Conservation (phyloP, 2,797 vertebrate genomes). For the Enteromius treurensis region DNA sequence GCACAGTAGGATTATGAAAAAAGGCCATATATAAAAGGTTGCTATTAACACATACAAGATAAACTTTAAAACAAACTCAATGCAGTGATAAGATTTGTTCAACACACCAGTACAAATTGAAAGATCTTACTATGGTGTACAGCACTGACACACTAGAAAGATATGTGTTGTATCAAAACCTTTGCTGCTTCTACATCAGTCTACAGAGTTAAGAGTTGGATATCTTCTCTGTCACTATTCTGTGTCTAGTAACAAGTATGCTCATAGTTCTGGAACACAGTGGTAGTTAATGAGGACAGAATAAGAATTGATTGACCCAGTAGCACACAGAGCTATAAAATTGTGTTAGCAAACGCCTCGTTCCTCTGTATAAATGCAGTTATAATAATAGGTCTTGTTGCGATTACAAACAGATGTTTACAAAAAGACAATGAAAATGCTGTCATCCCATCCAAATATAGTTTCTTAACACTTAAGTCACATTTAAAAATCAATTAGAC, state of each 20-base stretch:
- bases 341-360: slow-evolving; percentile 21
- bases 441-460: not conserved
- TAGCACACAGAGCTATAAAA: slow-evolving; percentile 31
- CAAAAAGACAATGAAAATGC: not conserved
- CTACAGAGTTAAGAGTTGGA: not conserved
- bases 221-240: slow-evolving; percentile 2
- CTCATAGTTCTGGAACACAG: slow-evolving; percentile 15
- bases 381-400: not conserved
- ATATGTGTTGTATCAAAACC: slow-evolving; percentile 6
- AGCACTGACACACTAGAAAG: slow-evolving; percentile 23
- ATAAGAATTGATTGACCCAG: slow-evolving; percentile 29
- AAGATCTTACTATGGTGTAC: slow-evolving; percentile 12
- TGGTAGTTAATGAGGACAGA: not conserved
- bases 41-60: slow-evolving; percentile 7
- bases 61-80: not conserved
- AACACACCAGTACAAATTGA: slow-evolving; percentile 24
- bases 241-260: slow-evolving; percentile 29
- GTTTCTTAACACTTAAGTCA: not conserved
- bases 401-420: slow-evolving; percentile 4
- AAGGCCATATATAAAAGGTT: not conserved
- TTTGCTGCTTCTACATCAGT: not conserved
- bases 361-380: slow-evolving; percentile 16
- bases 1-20: slow-evolving; percentile 13
- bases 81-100: slow-evolving; percentile 16
- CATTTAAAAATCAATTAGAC: not conserved